Base-by-base conservation (phyloP, 2,113 vertebrate species). In the Rhabdomys dilectus region DNA sequence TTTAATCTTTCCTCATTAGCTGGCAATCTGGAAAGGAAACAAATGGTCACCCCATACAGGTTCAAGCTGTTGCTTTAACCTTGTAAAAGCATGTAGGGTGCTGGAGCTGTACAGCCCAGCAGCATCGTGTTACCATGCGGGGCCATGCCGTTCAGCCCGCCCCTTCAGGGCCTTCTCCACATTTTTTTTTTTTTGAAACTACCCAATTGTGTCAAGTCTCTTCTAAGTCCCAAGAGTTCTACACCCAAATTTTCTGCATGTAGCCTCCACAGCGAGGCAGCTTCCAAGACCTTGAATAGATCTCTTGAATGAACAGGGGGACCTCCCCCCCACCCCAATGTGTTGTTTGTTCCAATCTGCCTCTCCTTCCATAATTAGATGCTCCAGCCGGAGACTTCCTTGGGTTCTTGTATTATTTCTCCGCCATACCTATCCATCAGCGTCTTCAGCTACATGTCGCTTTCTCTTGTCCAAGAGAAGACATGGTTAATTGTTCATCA, bases 1-100 rank as follows among this genome's bases (percentile, higher is more conserved):
- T 98, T 98, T 98, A 98, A 98, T 98, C 98, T 98, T 98, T 98
- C 98, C 98, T 98, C 98, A 98, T 98, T 98, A 98, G 97, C 96
- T 98, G 97, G 98, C 98, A 98, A 98, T 98, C 98, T 98, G 98
- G 97, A 98, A 98, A 98, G 98, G 98, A 98, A 98, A 98, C 98
- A 98, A 98, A 98, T 97, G 97, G 96, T 97, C 92, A 93, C 98
- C 98, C 98, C 98, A 98, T 97, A 98, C 97, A 98, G 97, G 97
- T 97, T 98, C 97, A 98, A 97, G 98, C 98, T 98, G 98, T 97
- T 98, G 98, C 97, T 97, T 98, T 98, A 98, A 98, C 98, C 98
- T 98, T 98, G 96, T 98, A 98, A 98, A 98, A 98, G 96, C 91
- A 81, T 95, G 94, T 95, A 94, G 97, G 92, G 97, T 93, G 82